Evolutionary conservation across 2,888 invertebrate genomes (phyloP).

Genomic region (Copidosoma aretas): DNA sequence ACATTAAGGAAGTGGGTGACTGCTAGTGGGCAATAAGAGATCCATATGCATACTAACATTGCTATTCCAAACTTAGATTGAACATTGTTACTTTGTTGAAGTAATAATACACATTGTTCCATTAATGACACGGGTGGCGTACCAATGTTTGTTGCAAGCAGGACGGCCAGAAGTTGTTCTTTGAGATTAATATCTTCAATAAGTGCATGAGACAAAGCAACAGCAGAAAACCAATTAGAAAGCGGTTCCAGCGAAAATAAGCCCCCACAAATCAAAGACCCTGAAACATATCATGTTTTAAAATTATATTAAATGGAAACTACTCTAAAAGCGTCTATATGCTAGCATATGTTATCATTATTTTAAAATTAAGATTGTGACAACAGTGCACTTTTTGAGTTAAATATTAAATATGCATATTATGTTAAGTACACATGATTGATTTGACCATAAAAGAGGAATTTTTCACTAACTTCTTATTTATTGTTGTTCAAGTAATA

Average conservation of each 20-base stretch:
- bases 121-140: conserved; percentile 87
- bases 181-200: conserved; percentile 85
- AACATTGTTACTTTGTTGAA: conserved; percentile 82
- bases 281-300: conserved; percentile 71
- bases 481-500: too few relatives aligned
- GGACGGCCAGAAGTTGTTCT: conserved; percentile 88
- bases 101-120: conserved; percentile 83
- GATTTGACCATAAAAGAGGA: too few relatives aligned
- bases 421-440: too few relatives aligned
- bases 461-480: too few relatives aligned
- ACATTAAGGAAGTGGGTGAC: conserved; percentile 83
- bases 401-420: too few relatives aligned
- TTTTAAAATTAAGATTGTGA: too few relatives aligned
- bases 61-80: conserved; percentile 88
- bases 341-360: too few relatives aligned
- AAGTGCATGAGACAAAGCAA: conserved; percentile 88
- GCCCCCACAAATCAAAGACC: conserved; percentile 81
- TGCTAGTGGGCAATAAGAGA: conserved; percentile 81
- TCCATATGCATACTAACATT: conserved; percentile 90
- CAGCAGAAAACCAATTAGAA: conserved; percentile 95
- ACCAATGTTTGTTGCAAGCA: conserved; percentile 84
- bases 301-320: too few relatives aligned
- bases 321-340: too few relatives aligned
- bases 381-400: too few relatives aligned
- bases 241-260: conserved; percentile 86